Base-by-base conservation (phyloP, 2,797 vertebrate species). In the Labeo calbasu region DNA sequence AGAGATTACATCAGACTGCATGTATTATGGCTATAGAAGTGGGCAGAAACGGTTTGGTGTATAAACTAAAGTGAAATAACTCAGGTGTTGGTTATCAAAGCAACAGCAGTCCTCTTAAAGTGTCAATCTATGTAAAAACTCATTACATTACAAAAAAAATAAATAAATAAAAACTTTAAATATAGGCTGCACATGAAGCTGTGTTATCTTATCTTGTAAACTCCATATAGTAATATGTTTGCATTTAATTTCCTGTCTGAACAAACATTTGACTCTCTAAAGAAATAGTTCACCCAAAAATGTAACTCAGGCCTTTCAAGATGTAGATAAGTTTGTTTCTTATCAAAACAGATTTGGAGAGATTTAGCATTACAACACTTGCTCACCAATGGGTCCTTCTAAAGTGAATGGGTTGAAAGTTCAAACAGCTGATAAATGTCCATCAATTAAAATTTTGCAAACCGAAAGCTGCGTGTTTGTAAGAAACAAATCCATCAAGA, bases 1-100 rank as follows among this genome's bases (percentile, higher is more conserved):
- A 66, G 79, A 53, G 32, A 72, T 77, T 51, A 21, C 63, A 86
- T 88, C 77, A 48, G 28, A 81, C 83, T 69, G 59, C 86, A 68
- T 72, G 53, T 53, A 68, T 71, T 79, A 86, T 51, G 14, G 17
- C 59, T 12, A 66, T 46, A 48, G 23, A 61, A 32, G 53, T n/a
- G 53, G 46, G 57, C 17, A 21, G 11, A 50, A 13, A 78, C 46
- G 25, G 51, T 50, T 69, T 17, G 46, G n/a, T 72, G 36, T 69
- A 46, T 2, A 51, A 48, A 28, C 1, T 36, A 32, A 36, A n/a
- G 17, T 12, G 13, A 69, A 57, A 69, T 40, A 23, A 69, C 36
- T 77, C 21, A 48, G 7, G 17, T 61, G 53, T 71, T 61, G 48
- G 53, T 48, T 59, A 50, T 72, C 17, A 61, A 46, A 65, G 21